Conservation (phyloP, 2,888 invertebrate species). For the Amiota communis region DNA sequence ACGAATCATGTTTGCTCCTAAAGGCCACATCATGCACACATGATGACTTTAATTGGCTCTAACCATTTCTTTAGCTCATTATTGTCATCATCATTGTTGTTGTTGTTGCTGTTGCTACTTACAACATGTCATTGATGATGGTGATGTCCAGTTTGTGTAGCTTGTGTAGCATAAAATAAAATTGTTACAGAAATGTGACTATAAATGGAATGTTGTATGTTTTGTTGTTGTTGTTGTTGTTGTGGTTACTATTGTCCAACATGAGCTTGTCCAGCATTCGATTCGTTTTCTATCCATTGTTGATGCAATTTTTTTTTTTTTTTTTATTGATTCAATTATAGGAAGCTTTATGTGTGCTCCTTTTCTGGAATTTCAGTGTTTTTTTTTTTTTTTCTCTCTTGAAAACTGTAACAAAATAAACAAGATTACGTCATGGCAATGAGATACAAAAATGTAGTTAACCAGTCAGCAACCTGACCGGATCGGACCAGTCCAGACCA, state of each 20-base stretch:
- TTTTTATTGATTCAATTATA: background rate
- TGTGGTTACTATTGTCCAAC: slow-evolving; percentile 7
- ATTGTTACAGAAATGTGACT: slow-evolving; percentile 14
- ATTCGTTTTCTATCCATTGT: background rate
- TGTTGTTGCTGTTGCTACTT: background rate
- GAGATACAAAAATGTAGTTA: background rate
- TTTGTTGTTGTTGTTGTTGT: slow-evolving; percentile 5
- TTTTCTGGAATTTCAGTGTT: slow-evolving; percentile 13
- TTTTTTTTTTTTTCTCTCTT: slow-evolving; percentile 31
- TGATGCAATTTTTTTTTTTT: background rate
- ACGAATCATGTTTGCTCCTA: background rate
- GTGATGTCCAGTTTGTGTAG: background rate
- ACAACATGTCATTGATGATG: too few species aligned
- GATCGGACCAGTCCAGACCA: background rate
- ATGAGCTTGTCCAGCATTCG: slow-evolving; percentile 1
- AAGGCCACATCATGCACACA: slow-evolving; percentile 10
- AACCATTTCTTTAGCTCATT: slow-evolving; percentile 9
- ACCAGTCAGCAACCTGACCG: background rate
- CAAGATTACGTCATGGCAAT: slow-evolving; percentile 1
- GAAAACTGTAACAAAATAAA: slow-evolving; percentile 22
- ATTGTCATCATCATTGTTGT: background rate
- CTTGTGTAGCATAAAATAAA: background rate
- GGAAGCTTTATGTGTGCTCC: slow-evolving; percentile 11
- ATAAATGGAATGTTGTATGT: slow-evolving; percentile 10
- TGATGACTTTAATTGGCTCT: background rate